These are phyloP conservation scores for Gymnocypris eckloni DNA, from an alignment of 2,797 vertebrate species.

Conservation along the genomic window DNA sequence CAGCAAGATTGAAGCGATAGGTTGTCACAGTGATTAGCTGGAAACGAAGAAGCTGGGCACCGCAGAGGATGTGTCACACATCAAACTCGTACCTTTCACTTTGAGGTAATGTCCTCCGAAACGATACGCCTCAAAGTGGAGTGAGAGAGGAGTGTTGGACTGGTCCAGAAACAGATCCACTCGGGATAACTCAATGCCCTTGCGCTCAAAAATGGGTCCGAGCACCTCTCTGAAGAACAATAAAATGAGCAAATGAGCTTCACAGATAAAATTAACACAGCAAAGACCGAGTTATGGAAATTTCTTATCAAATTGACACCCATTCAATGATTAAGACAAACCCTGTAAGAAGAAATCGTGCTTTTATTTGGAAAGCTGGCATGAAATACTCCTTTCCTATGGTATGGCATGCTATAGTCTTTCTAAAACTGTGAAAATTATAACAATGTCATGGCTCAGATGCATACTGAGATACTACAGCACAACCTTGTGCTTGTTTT, in stretches of 20 bases:
- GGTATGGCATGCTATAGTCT: not conserved
- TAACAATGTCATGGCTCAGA: too few species aligned
- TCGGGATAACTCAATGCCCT: slow-evolving; percentile 84
- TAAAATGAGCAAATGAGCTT: not conserved
- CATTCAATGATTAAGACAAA: not conserved
- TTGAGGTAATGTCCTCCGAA: slow-evolving; percentile 94
- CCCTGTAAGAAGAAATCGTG: not conserved
- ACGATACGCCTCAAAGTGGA: slow-evolving; percentile 91
- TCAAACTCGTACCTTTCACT: slow-evolving; percentile 86
- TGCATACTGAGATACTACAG: not conserved
- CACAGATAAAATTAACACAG: not conserved
- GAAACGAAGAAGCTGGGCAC: not conserved
- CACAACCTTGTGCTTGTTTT: too few species aligned
- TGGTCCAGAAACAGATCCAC: slow-evolving; percentile 95
- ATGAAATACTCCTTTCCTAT: not conserved
- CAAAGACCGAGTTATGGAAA: not conserved
- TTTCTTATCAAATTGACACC: not conserved
- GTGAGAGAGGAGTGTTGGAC: slow-evolving; percentile 92
- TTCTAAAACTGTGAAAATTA: too few species aligned
- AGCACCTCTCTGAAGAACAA: slow-evolving; percentile 86
- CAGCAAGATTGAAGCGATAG: not conserved
- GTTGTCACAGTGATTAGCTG: not conserved
- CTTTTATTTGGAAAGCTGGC: not conserved
- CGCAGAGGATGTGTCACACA: not conserved
- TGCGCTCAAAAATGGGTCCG: slow-evolving; percentile 90